Conservation (phyloP, 2,797 vertebrate genomes). For the Nannoperca obscura region DNA sequence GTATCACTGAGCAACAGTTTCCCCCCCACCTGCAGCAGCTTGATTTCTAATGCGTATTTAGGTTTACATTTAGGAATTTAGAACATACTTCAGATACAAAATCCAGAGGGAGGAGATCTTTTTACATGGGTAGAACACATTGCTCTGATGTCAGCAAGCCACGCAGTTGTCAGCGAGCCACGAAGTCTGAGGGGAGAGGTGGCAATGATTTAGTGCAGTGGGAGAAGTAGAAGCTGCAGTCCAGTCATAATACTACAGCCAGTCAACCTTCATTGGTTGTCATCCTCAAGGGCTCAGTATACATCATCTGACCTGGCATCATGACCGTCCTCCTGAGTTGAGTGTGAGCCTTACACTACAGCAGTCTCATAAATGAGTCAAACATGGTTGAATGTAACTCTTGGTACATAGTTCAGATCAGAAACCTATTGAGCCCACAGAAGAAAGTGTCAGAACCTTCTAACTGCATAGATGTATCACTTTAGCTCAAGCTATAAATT, state of each 20-base stretch:
- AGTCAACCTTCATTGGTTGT: background rate
- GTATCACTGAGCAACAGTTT: constrained; percentile 46
- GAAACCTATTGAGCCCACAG: background rate
- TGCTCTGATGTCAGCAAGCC: background rate
- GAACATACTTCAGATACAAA: constrained; percentile 10
- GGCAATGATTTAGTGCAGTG: background rate
- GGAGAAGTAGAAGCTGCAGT: background rate
- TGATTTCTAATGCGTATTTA: constrained; percentile 30
- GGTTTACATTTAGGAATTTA: constrained; percentile 5
- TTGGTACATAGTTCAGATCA: background rate
- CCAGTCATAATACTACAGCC: background rate
- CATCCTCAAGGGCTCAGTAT: background rate
- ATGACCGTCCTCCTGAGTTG: background rate
- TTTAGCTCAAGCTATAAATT: background rate
- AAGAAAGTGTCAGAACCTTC: background rate
- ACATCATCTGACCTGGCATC: background rate
- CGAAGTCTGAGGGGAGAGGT: background rate
- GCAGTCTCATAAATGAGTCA: background rate
- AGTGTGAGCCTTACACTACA: background rate
- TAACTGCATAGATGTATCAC: background rate
- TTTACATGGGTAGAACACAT: background rate
- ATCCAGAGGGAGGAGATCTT: background rate
- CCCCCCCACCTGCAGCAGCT: constrained; percentile 44
- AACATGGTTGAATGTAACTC: background rate
- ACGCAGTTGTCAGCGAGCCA: background rate